Conservation (phyloP, 2,797 vertebrate species). For the Euthynnus affinis region DNA sequence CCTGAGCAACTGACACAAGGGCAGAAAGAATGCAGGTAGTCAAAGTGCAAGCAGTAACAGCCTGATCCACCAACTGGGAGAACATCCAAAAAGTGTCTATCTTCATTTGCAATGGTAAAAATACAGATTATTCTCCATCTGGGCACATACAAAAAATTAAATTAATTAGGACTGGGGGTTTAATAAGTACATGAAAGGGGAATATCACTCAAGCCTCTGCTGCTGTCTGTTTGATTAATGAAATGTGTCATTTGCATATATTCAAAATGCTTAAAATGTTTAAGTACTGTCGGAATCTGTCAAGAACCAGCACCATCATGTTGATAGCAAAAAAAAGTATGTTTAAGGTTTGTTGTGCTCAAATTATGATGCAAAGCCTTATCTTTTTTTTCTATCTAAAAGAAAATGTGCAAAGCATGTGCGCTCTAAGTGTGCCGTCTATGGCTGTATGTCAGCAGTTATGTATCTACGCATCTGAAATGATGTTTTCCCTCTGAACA, state of each 20-base stretch:
- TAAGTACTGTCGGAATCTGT: not conserved
- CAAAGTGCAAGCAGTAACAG: not conserved
- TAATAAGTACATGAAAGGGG: conserved; percentile 17
- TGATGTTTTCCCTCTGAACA: conserved; percentile 13
- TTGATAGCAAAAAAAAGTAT: not conserved
- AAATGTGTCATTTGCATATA: conserved; percentile 19
- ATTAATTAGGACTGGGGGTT: conserved; percentile 6
- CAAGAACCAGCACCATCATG: too few relatives aligned
- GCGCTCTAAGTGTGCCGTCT: not conserved
- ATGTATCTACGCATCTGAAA: conserved; percentile 24
- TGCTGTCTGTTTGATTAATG: conserved; percentile 14
- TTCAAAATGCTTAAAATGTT: conserved; percentile 4
- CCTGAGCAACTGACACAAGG: not conserved
- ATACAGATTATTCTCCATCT: not conserved
- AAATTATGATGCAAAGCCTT: not conserved
- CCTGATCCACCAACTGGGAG: not conserved
- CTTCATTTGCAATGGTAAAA: not conserved
- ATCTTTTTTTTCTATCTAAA: not conserved
- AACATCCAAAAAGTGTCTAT: not conserved
- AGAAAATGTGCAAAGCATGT: not conserved
- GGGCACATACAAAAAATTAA: not conserved
- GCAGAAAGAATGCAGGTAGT: not conserved
- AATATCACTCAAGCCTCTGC: not conserved
- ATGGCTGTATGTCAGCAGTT: not conserved
- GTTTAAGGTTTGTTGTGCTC: not conserved